Percentiles rank a stretch among this genome's conserved stretches.
Conservation (phyloP, 1,140 invertebrate genomes). For the Drosophila ohnishii region DNA sequence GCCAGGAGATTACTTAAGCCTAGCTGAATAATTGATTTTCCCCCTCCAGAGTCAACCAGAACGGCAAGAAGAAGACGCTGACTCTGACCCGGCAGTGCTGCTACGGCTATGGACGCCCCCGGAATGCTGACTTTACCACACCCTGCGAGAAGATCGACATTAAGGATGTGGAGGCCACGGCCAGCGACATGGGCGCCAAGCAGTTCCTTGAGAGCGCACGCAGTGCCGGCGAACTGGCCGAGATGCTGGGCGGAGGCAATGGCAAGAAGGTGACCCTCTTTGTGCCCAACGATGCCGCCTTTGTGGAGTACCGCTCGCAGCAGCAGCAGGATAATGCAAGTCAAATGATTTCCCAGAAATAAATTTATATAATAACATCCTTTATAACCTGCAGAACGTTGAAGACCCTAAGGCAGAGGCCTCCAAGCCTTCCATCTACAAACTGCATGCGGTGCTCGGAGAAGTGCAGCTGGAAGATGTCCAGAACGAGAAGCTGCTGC, state of each 20-base stretch:
- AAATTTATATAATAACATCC: background rate
- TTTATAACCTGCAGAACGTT: conserved; percentile 46
- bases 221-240: conserved; percentile 82
- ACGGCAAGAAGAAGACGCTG: conserved; percentile 85
- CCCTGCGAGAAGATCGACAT: conserved; percentile 84
- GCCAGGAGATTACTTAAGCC: background rate
- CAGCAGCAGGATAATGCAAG: conserved; percentile 76
- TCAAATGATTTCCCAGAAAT: background rate
- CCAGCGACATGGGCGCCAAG: conserved; percentile 84
- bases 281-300: conserved; percentile 84
- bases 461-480: conserved; percentile 83
- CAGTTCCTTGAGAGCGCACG: conserved; percentile 84
- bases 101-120: conserved; percentile 84
- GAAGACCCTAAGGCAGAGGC: conserved; percentile 66
- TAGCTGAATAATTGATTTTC: conserved; percentile 2
- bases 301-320: conserved; percentile 83
- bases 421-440: conserved; percentile 67
- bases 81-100: conserved; percentile 86
- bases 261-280: conserved; percentile 84
- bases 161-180: conserved; percentile 84
- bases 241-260: conserved; percentile 81
- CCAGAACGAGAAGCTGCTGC: conserved; percentile 83
- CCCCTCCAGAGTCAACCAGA: conserved; percentile 84
- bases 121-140: conserved; percentile 83
- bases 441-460: conserved; percentile 83